A percentile compares a stretch with the other conserved stretches of the same genome.
Evolutionary conservation across 2,888 invertebrate genomes (phyloP).

Genomic region (Scaptomyza polygonia): DNA sequence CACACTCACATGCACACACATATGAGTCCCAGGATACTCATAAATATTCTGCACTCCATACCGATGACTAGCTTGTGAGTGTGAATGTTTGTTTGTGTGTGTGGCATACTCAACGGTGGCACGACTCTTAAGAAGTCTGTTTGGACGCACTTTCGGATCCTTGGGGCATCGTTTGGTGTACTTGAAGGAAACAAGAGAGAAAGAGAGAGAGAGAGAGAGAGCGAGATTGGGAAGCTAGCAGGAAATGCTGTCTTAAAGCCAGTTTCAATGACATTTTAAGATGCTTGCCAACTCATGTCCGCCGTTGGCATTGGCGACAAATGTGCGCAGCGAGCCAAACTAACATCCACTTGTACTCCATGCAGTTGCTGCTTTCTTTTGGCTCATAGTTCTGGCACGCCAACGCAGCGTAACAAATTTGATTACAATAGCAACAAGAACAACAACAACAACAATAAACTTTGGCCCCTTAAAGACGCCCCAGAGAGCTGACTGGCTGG

Average conservation of each 20-base stretch:
- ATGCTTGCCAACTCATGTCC: constrained; percentile 19
- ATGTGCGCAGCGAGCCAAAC: constrained; percentile 59
- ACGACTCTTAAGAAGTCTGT: constrained; percentile 20
- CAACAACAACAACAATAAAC: constrained; percentile 27
- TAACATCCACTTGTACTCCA: constrained; percentile 28
- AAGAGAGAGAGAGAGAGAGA: background rate
- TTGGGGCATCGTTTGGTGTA: constrained; percentile 61
- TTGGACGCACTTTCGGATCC: constrained; percentile 57
- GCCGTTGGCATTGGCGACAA: constrained; percentile 53
- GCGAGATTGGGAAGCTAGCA: constrained; percentile 29
- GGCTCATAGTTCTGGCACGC: constrained; percentile 24
- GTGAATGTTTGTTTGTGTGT: background rate
- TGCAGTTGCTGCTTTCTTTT: constrained; percentile 30
- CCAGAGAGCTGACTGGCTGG: constrained; percentile 46
- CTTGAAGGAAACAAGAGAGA: background rate
- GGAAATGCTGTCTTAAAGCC: constrained; percentile 43
- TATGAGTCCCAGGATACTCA: constrained; percentile 59
- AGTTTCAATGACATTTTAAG: constrained; percentile 41
- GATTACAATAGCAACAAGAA: constrained; percentile 59
- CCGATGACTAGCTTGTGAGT: constrained; percentile 7
- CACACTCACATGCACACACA: background rate
- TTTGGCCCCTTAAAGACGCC: constrained; percentile 46
- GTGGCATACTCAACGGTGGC: constrained; percentile 2
- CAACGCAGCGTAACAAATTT: constrained; percentile 70
- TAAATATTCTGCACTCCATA: constrained; percentile 58